Conservation (phyloP, 2,888 invertebrate genomes). For the Volucella inflata region DNA sequence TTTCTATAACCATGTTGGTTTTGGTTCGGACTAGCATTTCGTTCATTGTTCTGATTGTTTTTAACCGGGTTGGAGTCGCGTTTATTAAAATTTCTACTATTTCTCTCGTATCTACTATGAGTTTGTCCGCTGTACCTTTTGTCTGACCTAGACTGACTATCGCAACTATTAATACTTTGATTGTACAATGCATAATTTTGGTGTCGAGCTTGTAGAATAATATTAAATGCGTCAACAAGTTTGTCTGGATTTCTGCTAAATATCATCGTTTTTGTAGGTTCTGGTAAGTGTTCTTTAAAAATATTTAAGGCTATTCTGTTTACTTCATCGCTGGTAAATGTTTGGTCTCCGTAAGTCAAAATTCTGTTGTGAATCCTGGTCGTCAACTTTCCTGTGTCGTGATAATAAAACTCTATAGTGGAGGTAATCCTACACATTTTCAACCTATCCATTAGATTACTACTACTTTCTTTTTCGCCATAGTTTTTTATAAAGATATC, state of each 20-base stretch:
- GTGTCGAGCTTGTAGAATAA: conserved; percentile 44
- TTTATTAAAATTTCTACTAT: too few relatives aligned
- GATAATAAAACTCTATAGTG: conserved; percentile 43
- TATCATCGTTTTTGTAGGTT: conserved; percentile 52
- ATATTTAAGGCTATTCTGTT: conserved; percentile 24
- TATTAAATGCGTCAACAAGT: conserved; percentile 48
- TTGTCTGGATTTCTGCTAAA: conserved; percentile 40
- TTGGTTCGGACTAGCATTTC: too few relatives aligned
- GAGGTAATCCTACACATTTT: conserved; percentile 46
- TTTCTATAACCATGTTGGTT: too few relatives aligned
- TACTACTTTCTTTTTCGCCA: too few relatives aligned
- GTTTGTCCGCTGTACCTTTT: too few relatives aligned
- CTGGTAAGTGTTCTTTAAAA: conserved; percentile 34
- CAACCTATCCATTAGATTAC: too few relatives aligned
- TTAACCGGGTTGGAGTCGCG: too few relatives aligned
- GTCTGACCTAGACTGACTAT: too few relatives aligned
- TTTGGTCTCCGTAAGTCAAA: conserved; percentile 10
- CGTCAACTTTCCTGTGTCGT: conserved; percentile 40
- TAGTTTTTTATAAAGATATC: too few relatives aligned
- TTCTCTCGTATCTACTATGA: too few relatives aligned
- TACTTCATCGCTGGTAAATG: neutral
- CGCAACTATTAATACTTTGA: too few relatives aligned
- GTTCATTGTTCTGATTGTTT: too few relatives aligned
- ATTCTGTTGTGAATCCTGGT: conserved; percentile 32
- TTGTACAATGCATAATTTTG: conserved; percentile 40